These are phyloP conservation scores for Polypedilum vanderplanki DNA, from an alignment of 1,140 invertebrate species.

Conservation along the genomic window DNA sequence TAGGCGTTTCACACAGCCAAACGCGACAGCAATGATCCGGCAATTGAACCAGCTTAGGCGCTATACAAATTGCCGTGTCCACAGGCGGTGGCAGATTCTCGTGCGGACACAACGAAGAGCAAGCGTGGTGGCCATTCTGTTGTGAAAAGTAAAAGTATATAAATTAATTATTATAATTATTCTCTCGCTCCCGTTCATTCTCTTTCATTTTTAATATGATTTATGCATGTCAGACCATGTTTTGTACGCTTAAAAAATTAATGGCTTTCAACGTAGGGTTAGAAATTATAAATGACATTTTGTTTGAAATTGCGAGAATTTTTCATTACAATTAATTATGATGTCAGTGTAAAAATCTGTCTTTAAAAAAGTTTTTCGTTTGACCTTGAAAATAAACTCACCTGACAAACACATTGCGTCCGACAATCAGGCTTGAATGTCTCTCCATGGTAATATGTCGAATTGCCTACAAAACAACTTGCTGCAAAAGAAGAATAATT, in stretches of 20 bases:
- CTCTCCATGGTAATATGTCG: slow-evolving; percentile 56
- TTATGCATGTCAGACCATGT: slow-evolving; percentile 34
- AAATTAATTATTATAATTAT: slow-evolving; percentile 37
- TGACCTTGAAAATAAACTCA: slow-evolving; percentile 38
- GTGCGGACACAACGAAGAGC: slow-evolving; percentile 62
- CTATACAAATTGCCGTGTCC: slow-evolving; percentile 48
- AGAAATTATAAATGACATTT: slow-evolving; percentile 35
- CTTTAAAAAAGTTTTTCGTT: too few relatives aligned
- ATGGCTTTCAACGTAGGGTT: neutral
- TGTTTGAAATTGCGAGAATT: slow-evolving; percentile 33
- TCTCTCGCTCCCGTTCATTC: slow-evolving; percentile 37
- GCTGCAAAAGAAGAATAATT: slow-evolving; percentile 33
- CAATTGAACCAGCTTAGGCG: slow-evolving; percentile 58
- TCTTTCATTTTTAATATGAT: slow-evolving; percentile 26
- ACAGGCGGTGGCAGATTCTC: slow-evolving; percentile 57
- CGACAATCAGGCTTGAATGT: slow-evolving; percentile 59
- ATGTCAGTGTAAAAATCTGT: neutral
- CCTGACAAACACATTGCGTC: slow-evolving; percentile 62
- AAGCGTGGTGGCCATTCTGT: slow-evolving; percentile 64
- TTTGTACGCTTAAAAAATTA: neutral
- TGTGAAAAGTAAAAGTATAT: slow-evolving; percentile 30
- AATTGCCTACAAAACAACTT: slow-evolving; percentile 52
- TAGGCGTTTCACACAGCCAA: slow-evolving; percentile 62
- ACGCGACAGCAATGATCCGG: slow-evolving; percentile 62
- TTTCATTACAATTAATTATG: slow-evolving; percentile 30